Evolutionary conservation across 1,140 invertebrate species (phyloP), one percentile per base, ranked within the genome.

Genomic region (Orchestia grillus): DNA sequence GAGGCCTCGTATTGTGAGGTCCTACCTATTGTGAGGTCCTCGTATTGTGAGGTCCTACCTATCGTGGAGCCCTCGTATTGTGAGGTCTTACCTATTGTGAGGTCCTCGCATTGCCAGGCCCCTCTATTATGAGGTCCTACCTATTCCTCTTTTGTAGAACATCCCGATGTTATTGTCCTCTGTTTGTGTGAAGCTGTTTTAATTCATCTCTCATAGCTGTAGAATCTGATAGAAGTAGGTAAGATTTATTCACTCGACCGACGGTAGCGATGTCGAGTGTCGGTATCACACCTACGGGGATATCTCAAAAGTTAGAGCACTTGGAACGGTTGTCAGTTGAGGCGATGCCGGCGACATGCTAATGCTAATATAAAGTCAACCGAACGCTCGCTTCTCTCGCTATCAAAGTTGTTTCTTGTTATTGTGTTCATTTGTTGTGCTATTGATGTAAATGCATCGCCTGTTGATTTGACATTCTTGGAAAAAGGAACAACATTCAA

Each of bases 181-280:
- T 94, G 44, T 94, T 94, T 94, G 92, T 94, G 92, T 94, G 92
- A 47, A 45, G 36, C 92, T 44, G 3, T 94, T 94, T 94, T 94
- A 40, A 94, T 45, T 94, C 92, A 94, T 94, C 88, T 91, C 88
- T 91, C 88, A 94, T 94, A 94, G 92, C 19, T 94, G 40, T 44
- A 90, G 88, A 36, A 15, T 8, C 43, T 41, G n/a, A 90, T 90
- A 77, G 62, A 77, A 77, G 62, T 77, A 77, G 62, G 62, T 77
- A 36, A 77, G 62, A 36, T 3, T 77, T 23, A 77, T 77, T 77
- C 62, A 77, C 62, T 77, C 62, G 62, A 77, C 28, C 11, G 11
- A 28, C 15, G 15, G 36, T 77, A 3, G 36, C 36, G 62, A 36
- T 77, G 62, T 77, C 28, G 62, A 36, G 62, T 53, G 47, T 19